A percentile compares a stretch with the other conserved stretches of the same genome.
phyloP scores from a whole-genome alignment of 2,888 invertebrate species.

The Crioceris asparagi region DNA sequence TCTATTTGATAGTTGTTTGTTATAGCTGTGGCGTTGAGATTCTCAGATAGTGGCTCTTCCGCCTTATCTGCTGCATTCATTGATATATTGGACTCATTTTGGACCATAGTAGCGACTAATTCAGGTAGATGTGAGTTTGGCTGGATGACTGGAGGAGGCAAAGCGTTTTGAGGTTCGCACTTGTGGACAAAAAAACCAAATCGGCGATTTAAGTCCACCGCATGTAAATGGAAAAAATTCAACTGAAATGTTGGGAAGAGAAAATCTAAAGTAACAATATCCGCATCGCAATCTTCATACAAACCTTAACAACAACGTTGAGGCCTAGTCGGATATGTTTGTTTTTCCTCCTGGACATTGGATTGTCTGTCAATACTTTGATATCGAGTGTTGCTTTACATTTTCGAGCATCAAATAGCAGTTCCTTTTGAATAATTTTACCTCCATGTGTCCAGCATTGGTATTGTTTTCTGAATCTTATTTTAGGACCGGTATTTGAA shows the following conservation, averaged over 20 bases:
- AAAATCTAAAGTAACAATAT: neutral
- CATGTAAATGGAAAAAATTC: slow-evolving; percentile 34
- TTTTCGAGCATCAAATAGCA: slow-evolving; percentile 35
- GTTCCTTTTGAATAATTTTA: slow-evolving; percentile 33
- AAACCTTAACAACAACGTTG: slow-evolving; percentile 36
- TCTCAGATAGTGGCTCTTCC: slow-evolving; percentile 14
- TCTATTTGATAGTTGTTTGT: slow-evolving; percentile 7
- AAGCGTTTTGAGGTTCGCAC: slow-evolving; percentile 31
- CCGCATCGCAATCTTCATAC: slow-evolving; percentile 6
- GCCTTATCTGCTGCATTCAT: slow-evolving; percentile 21
- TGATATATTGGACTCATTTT: slow-evolving; percentile 29
- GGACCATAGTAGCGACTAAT: slow-evolving; percentile 32
- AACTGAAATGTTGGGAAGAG: slow-evolving; percentile 27
- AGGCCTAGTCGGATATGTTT: slow-evolving; percentile 34
- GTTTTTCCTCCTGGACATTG: slow-evolving; percentile 32
- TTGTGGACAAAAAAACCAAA: slow-evolving; percentile 34
- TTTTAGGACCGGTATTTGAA: slow-evolving; percentile 38
- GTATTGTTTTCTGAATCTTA: slow-evolving; percentile 37
- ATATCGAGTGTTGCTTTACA: slow-evolving; percentile 37
- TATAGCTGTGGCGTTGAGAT: slow-evolving; percentile 8
- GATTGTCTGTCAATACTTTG: slow-evolving; percentile 36
- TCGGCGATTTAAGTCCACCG: slow-evolving; percentile 25
- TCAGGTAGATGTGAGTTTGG: slow-evolving; percentile 30
- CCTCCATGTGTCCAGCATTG: slow-evolving; percentile 37
- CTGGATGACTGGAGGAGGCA: slow-evolving; percentile 26